phyloP scores from a whole-genome alignment of 2,797 vertebrate genomes.

The Urosaurus nigricauda region DNA sequence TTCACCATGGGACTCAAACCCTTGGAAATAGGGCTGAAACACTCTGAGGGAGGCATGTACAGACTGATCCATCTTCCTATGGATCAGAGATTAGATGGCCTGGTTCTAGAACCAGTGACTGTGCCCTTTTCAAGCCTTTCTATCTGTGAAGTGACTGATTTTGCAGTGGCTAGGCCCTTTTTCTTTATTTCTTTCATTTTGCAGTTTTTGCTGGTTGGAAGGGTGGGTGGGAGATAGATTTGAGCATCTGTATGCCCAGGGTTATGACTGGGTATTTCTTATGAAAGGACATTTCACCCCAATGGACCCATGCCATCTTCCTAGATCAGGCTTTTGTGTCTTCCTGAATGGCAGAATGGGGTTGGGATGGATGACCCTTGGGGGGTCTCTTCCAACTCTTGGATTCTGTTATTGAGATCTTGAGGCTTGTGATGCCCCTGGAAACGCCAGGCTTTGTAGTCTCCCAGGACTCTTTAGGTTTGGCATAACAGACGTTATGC shows the following conservation, averaged over 20 bases:
- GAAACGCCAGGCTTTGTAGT: background rate
- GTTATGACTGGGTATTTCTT: background rate
- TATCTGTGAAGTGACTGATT: background rate
- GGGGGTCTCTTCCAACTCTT: no score
- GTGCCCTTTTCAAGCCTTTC: fast-evolving
- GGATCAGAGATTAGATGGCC: no score
- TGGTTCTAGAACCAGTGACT: background rate
- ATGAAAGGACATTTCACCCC: background rate
- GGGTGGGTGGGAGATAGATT: background rate
- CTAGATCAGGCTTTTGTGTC: no score
- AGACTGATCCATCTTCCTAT: background rate
- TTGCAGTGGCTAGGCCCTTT: background rate
- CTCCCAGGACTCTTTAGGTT: background rate
- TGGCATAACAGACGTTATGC: background rate
- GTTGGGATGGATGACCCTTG: no score
- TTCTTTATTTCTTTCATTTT: background rate
- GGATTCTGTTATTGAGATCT: no score
- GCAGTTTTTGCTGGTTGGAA: background rate
- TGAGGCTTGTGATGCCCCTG: no score
- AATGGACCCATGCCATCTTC: background rate
- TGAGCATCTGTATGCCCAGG: background rate
- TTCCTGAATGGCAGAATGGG: no score
- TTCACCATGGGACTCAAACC: background rate
- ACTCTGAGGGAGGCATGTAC: background rate
- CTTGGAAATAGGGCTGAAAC: background rate